Evolutionary conservation across 2,113 vertebrate genomes (phyloP).

Genomic region (Centrocercus urophasianus): DNA sequence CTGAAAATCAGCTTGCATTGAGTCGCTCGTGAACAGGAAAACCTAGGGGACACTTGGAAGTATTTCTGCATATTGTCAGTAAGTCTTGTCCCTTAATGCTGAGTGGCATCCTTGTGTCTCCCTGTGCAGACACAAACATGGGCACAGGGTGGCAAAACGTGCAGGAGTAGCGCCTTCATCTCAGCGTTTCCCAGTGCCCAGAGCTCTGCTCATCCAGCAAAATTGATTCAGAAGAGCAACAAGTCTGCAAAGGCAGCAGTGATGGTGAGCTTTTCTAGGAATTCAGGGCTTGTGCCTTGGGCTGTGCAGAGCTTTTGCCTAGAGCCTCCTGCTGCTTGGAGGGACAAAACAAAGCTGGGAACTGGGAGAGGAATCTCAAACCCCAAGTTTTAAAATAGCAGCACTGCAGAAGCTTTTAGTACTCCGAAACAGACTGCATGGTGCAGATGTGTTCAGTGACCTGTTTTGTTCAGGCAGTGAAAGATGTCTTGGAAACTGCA

Average conservation of each 20-base stretch:
- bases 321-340: constrained; percentile 1
- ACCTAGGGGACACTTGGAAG: neutral
- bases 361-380: neutral
- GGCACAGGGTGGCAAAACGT: rapidly evolving
- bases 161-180: neutral
- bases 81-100: neutral
- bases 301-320: constrained; percentile 6
- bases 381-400: constrained; percentile 9
- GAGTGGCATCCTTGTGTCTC: neutral
- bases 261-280: neutral
- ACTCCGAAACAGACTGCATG: neutral
- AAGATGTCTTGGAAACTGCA: constrained; percentile 12
- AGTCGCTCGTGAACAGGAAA: neutral
- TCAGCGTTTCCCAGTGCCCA: neutral
- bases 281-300: neutral
- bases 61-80: neutral
- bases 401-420: constrained; percentile 12
- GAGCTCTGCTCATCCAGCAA: neutral
- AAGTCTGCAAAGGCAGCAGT: neutral
- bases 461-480: constrained; percentile 35
- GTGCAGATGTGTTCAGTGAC: neutral
- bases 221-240: neutral
- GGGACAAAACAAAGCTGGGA: constrained; percentile 13
- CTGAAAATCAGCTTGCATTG: neutral
- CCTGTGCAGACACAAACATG: neutral